Evolutionary conservation across 2,888 invertebrate species (phyloP).

Genomic region (Altica lythri): DNA sequence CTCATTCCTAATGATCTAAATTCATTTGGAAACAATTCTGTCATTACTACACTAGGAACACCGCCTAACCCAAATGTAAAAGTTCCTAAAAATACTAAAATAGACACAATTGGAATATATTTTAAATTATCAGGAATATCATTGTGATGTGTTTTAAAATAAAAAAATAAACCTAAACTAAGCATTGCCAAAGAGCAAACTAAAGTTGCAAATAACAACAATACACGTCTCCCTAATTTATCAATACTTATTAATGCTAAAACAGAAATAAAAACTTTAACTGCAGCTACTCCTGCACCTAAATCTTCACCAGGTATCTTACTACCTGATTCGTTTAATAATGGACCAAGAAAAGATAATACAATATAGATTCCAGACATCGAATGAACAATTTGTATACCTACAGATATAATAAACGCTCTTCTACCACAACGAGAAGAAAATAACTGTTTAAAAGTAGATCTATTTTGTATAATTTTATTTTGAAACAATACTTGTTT

Average conservation of each 20-base stretch:
- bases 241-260: conserved; percentile 75
- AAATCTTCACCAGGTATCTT: conserved; percentile 66
- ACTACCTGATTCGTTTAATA: conserved; percentile 69
- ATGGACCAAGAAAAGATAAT: conserved; percentile 73
- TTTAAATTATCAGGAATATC: background rate
- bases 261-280: conserved; percentile 73
- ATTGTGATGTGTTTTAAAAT: conserved; percentile 36
- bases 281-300: conserved; percentile 76
- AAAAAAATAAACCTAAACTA: too few relatives aligned
- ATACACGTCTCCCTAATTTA: conserved; percentile 69
- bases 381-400: conserved; percentile 82
- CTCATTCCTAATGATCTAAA: too few relatives aligned
- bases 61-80: too few relatives aligned
- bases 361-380: conserved; percentile 78
- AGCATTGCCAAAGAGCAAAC: conserved; percentile 67
- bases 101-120: background rate
- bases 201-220: conserved; percentile 70
- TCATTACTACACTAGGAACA: too few relatives aligned
- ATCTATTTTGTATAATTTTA: conserved; percentile 49
- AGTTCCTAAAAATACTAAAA: background rate
- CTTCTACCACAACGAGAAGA: conserved; percentile 15
- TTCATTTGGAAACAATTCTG: too few relatives aligned
- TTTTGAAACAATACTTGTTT: conserved; percentile 67
- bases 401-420: conserved; percentile 71
- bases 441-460: conserved; percentile 50